Evolutionary conservation across 2,113 vertebrate genomes (phyloP).

Genomic region (Xiphophorus hellerii): DNA sequence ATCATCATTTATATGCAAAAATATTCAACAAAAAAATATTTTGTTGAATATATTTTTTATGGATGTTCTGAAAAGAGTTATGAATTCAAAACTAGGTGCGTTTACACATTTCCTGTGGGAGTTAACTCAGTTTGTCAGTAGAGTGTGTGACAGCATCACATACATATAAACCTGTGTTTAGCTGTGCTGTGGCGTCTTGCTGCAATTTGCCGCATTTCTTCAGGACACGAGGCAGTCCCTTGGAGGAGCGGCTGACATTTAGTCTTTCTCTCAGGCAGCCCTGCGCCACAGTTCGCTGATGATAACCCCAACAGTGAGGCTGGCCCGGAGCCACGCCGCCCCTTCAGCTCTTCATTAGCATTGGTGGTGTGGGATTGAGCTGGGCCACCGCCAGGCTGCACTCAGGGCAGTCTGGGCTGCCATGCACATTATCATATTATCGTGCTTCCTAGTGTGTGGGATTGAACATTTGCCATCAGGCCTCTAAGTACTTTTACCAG

Average conservation of each 20-base stretch:
- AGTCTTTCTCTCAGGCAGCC: conserved; percentile 16
- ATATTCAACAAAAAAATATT: conserved; percentile 12
- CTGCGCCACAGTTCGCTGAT: conserved; percentile 40
- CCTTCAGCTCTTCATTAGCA: conserved; percentile 46
- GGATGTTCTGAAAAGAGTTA: conserved; percentile 10
- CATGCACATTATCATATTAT: conserved; percentile 61
- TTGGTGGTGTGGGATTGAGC: conserved; percentile 13
- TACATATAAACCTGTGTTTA: background rate
- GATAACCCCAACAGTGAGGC: conserved; percentile 42
- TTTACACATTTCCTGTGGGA: conserved; percentile 3
- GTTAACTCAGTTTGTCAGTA: conserved; percentile 8
- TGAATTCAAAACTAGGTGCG: background rate
- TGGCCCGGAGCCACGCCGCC: conserved; percentile 36
- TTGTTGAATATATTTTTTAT: conserved; percentile 13
- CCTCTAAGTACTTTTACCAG: conserved; percentile 38
- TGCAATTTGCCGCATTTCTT: background rate
- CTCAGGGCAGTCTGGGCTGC: conserved; percentile 40
- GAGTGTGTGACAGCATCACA: background rate
- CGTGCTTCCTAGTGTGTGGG: conserved; percentile 63
- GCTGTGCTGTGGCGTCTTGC: background rate
- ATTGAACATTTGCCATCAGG: conserved; percentile 57
- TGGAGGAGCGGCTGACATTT: conserved; percentile 15
- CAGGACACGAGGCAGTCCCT: conserved; percentile 3
- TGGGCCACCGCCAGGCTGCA: conserved; percentile 27
- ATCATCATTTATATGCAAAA: conserved; percentile 26